Evolutionary conservation across 2,797 vertebrate genomes (phyloP), one percentile per base, ranked within the genome.

Genomic region (Lophotriccus pileatus): DNA sequence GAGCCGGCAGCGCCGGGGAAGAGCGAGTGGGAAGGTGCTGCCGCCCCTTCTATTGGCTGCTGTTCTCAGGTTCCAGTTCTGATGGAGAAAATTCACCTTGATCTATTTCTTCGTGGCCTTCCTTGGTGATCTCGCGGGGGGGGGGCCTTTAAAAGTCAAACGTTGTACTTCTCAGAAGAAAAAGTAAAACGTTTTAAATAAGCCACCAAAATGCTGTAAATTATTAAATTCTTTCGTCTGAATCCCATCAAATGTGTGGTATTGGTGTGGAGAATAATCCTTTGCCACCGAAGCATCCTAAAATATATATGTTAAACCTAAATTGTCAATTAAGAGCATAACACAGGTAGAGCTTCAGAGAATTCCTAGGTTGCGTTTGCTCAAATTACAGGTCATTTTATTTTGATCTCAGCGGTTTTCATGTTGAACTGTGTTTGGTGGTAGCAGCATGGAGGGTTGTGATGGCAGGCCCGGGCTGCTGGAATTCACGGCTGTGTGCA

Each of bases 221-320:
- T 22, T 5, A 9, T 2, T 14, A 12, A 30, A 4, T 13, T 47
- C 6, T 50, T 67, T 56, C 28, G 3, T 63, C 21, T 5, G 12
- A 67, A 39, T 30, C 37, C 2, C 3, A 3, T 11, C 5, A 10
- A 43, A 10, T 3, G 7, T 76, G 32, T 18, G 46, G n/a, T 10
- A 4, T 58, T 14, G 70, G 14, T 19, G 27, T 18, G 8, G 14
- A 55, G 37, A 41, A 7, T 17, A 32, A 21, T 47, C 14, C 7
- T 69, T 84, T 1, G 3, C 6, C 21, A 14, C 9, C 27, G 1
- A 34, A 58, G 8, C 10, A 4, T 36, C 25, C 17, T 74, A 21
- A 55, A 68, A 30, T 39, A 12, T 0, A 3, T 23, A 22, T 0
- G 0, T 52, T 49, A 24, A 37, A 24, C 28, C 6, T 18, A 15